phyloP scores from a whole-genome alignment of 2,113 vertebrate species.

The Bambusicola thoracicus region DNA sequence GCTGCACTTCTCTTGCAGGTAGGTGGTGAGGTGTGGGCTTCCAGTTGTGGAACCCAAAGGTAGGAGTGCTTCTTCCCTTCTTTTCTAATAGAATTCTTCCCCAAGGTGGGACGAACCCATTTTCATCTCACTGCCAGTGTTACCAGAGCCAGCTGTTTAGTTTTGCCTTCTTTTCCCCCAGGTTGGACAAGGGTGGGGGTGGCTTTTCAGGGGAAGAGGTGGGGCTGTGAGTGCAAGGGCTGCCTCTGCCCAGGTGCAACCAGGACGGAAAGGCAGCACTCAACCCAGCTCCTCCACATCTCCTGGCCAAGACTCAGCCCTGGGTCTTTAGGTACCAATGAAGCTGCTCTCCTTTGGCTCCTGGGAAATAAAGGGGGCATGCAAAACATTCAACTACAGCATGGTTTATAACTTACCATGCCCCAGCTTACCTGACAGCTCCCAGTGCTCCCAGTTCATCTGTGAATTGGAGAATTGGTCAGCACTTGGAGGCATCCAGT shows the following conservation, averaged over 20 bases:
- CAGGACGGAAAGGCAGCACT: background rate
- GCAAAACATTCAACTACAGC: background rate
- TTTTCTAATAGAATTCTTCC: constrained; percentile 31
- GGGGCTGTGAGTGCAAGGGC: background rate
- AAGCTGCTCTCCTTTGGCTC: background rate
- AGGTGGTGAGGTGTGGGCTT: background rate
- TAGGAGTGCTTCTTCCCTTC: background rate
- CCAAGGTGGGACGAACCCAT: constrained; percentile 23
- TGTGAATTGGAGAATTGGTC: background rate
- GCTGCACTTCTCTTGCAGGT: background rate
- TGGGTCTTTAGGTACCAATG: background rate
- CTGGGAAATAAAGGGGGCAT: background rate
- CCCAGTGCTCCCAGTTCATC: background rate
- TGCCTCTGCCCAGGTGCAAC: background rate
- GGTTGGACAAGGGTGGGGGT: too few species aligned
- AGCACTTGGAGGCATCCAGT: background rate
- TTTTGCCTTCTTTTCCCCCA: background rate
- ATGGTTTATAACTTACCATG: background rate
- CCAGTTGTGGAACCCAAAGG: background rate
- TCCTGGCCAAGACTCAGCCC: background rate
- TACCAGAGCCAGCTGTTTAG: background rate
- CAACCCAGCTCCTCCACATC: background rate
- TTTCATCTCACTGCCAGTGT: constrained; percentile 8
- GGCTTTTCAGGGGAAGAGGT: constrained; percentile 38
- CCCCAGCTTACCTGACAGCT: background rate